Evolutionary conservation across 2,888 invertebrate species (phyloP).

Genomic region (Plagodis pulveraria): DNA sequence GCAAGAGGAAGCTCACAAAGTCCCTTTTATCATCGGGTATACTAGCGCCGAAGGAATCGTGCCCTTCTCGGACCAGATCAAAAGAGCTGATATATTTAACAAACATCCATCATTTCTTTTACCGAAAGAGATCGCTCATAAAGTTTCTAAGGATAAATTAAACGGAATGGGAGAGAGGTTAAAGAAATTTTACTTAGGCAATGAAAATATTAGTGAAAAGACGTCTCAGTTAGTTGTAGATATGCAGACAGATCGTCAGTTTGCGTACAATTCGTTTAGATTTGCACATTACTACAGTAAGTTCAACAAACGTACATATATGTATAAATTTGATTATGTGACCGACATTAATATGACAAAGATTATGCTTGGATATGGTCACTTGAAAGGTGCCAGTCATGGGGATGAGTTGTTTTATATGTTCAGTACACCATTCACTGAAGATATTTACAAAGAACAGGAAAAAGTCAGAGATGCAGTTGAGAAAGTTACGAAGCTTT

Average conservation of each 20-base stretch:
- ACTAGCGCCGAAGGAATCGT: slow-evolving; percentile 61
- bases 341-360: slow-evolving; percentile 63
- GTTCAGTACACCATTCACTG: slow-evolving; percentile 63
- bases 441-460: slow-evolving; percentile 55
- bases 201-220: slow-evolving; percentile 45
- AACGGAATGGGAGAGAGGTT: slow-evolving; percentile 52
- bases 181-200: slow-evolving; percentile 56
- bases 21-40: slow-evolving; percentile 62
- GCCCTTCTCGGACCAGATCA: slow-evolving; percentile 43
- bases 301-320: slow-evolving; percentile 45
- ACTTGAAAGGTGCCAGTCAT: slow-evolving; percentile 68
- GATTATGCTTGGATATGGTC: slow-evolving; percentile 31
- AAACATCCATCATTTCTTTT: slow-evolving; percentile 51
- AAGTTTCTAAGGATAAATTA: slow-evolving; percentile 32
- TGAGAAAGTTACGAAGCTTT: slow-evolving; percentile 67
- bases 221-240: slow-evolving; percentile 44
- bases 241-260: slow-evolving; percentile 53
- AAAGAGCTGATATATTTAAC: slow-evolving; percentile 49
- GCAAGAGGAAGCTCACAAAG: slow-evolving; percentile 49
- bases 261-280: slow-evolving; percentile 56
- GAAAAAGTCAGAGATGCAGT: slow-evolving; percentile 57
- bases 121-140: slow-evolving; percentile 54
- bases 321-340: slow-evolving; percentile 61
- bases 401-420: slow-evolving; percentile 78
- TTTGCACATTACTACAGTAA: slow-evolving; percentile 53